A percentile compares a stretch with the other conserved stretches of the same genome.
phyloP scores from a whole-genome alignment of 2,888 invertebrate species.

The Morpho achilles region DNA sequence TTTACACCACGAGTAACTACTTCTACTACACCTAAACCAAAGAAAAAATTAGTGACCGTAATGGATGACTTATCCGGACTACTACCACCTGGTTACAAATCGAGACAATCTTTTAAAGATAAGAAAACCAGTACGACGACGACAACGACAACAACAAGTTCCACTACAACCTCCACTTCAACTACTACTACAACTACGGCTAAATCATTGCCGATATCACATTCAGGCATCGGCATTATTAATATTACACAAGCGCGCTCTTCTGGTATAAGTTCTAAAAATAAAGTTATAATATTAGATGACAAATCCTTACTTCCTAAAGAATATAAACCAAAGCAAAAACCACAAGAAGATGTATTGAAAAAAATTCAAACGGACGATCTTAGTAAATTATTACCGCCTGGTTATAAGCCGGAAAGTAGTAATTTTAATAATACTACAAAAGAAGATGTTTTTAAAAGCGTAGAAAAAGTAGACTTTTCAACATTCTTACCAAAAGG shows the following conservation, averaged over 20 bases:
- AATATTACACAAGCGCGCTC: slow-evolving; percentile 72
- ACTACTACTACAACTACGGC: slow-evolving; percentile 30
- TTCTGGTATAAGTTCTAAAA: slow-evolving; percentile 77
- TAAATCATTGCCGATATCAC: slow-evolving; percentile 28
- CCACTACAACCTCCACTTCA: slow-evolving; percentile 40
- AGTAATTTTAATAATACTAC: slow-evolving; percentile 43
- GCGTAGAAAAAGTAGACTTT: slow-evolving; percentile 65
- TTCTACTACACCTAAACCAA: slow-evolving; percentile 67
- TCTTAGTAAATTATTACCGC: slow-evolving; percentile 81
- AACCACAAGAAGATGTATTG: slow-evolving; percentile 57
- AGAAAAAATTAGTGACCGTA: slow-evolving; percentile 67
- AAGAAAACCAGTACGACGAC: slow-evolving; percentile 74
- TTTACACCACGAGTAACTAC: slow-evolving; percentile 77
- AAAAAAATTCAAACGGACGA: slow-evolving; percentile 77
- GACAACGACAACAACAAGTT: slow-evolving; percentile 42
- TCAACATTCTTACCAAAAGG: slow-evolving; percentile 81
- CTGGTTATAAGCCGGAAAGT: slow-evolving; percentile 79
- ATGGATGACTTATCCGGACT: slow-evolving; percentile 81
- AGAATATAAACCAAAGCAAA: slow-evolving; percentile 72
- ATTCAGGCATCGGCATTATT: slow-evolving; percentile 43
- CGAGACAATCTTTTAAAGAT: slow-evolving; percentile 72
- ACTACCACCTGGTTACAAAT: slow-evolving; percentile 82
- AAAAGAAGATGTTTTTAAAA: slow-evolving; percentile 49
- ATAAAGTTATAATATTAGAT: slow-evolving; percentile 78
- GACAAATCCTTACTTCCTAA: slow-evolving; percentile 75